Conservation (phyloP, 53 echinoderm and acorn worm species). For the Crossaster papposus region DNA sequence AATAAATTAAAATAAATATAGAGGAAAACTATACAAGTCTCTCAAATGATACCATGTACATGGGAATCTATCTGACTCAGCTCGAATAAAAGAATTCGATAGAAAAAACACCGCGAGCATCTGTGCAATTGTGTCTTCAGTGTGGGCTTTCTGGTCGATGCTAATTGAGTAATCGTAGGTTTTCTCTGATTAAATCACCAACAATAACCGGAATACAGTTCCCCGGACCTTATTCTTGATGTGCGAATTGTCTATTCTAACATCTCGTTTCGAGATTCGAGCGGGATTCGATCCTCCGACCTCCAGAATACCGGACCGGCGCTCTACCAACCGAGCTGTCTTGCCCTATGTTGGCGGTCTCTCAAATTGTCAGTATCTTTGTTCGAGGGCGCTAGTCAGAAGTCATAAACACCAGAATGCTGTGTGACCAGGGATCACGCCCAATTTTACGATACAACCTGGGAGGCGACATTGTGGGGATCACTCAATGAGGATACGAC, state of each 20-base stretch:
- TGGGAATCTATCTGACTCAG: not conserved
- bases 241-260: not conserved
- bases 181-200: not conserved
- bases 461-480: too few relatives aligned
- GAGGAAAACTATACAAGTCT: not conserved
- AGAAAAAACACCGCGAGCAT: not conserved
- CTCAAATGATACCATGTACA: not conserved
- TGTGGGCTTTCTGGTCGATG: not conserved
- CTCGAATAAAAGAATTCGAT: slow-evolving; percentile 5
- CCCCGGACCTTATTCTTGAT: not conserved
- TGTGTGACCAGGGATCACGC: too few relatives aligned
- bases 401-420: too few relatives aligned
- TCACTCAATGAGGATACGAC: too few relatives aligned
- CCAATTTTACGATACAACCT: too few relatives aligned
- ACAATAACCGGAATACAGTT: not conserved
- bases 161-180: not conserved
- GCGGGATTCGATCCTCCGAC: too few relatives aligned
- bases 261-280: not conserved
- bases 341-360: too few relatives aligned
- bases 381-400: too few relatives aligned
- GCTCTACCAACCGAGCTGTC: too few relatives aligned
- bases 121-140: not conserved
- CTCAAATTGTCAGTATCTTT: too few relatives aligned
- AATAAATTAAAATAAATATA: not conserved
- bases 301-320: too few relatives aligned